phyloP scores from a whole-genome alignment of 2,113 vertebrate genomes.

The Canis aureus region DNA sequence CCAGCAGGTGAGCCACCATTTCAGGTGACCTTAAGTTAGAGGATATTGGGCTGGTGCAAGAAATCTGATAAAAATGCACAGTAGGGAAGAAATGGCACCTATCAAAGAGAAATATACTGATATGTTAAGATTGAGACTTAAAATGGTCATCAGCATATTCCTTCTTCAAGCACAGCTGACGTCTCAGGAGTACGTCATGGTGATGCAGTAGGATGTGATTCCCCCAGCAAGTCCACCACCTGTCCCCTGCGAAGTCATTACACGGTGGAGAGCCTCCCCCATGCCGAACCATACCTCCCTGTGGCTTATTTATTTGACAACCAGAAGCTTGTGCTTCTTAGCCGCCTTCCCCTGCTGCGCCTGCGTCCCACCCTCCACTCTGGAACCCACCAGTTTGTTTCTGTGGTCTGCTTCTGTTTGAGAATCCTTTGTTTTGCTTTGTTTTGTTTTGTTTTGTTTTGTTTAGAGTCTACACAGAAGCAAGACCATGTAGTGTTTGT shows the following conservation, averaged over 20 bases:
- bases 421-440: not conserved
- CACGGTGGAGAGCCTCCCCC: not conserved
- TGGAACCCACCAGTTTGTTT: not conserved
- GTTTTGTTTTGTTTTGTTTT: not conserved
- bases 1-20: not conserved
- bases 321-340: not conserved
- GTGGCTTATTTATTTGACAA: not conserved
- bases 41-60: not conserved
- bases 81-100: not conserved
- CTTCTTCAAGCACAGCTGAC: not conserved
- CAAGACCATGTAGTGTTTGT: not conserved
- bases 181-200: not conserved
- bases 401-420: not conserved
- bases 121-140: not conserved
- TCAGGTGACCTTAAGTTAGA: not conserved
- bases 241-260: not conserved
- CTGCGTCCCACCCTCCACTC: fast-evolving
- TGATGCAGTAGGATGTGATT: not conserved
- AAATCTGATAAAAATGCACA: not conserved
- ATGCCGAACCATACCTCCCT: not conserved
- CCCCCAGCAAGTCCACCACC: not conserved
- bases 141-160: not conserved
- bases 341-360: not conserved
- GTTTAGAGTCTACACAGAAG: not conserved
- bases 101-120: not conserved